Percentiles rank a stretch among this genome's conserved stretches.
phyloP scores from a whole-genome alignment of 2,113 vertebrate genomes.

The Forbesichthys papilliferus region DNA sequence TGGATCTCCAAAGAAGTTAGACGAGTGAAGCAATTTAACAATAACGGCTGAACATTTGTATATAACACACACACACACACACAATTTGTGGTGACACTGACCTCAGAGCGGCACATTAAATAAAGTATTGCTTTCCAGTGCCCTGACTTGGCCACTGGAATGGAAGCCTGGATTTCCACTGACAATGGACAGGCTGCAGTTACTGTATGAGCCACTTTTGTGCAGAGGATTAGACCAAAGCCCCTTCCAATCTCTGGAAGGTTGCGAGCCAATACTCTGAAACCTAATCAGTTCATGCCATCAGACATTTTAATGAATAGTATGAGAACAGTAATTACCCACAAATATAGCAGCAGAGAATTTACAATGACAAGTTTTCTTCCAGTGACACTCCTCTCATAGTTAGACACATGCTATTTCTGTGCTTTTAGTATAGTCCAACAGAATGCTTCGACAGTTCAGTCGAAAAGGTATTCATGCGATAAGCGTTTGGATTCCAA shows the following conservation, averaged over 20 bases:
- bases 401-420: too few relatives aligned
- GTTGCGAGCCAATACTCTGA: background rate
- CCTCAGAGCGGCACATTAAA: constrained; percentile 55
- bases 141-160: too few relatives aligned
- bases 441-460: too few relatives aligned
- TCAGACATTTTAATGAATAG: background rate
- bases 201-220: constrained; percentile 28
- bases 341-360: background rate
- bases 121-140: constrained; percentile 45
- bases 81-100: constrained; percentile 43
- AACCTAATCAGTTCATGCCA: constrained; percentile 10
- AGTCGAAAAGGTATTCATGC: too few relatives aligned
- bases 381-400: too few relatives aligned
- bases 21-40: too few relatives aligned
- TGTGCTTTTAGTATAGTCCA: too few relatives aligned
- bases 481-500: too few relatives aligned
- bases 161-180: constrained; percentile 35
- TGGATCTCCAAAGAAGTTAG: too few relatives aligned
- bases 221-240: constrained; percentile 37
- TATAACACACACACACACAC: constrained; percentile 16
- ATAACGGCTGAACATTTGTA: too few relatives aligned
- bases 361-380: background rate
- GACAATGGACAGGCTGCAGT: constrained; percentile 38
- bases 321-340: background rate
- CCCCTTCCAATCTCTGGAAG: background rate